phyloP scores from a whole-genome alignment of 2,113 vertebrate genomes.

The Nannospalax galili region DNA sequence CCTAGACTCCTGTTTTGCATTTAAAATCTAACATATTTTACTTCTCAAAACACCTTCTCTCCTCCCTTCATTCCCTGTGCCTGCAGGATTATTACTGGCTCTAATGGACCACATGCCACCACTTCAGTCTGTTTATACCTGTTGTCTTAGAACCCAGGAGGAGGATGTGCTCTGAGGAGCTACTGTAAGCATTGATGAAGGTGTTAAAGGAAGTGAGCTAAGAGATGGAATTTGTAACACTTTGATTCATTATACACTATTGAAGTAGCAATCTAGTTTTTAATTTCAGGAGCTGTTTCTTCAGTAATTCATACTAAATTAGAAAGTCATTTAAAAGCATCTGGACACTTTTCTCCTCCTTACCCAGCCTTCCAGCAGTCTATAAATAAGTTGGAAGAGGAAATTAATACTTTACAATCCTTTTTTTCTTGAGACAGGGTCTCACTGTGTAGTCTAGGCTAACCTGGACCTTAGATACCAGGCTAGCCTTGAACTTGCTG shows the following conservation, averaged over 20 bases:
- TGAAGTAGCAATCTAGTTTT: conserved; percentile 19
- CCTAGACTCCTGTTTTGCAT: background rate
- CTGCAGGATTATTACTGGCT: background rate
- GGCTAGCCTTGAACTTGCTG: background rate
- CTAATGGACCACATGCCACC: background rate
- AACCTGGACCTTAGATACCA: background rate
- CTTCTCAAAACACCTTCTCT: background rate
- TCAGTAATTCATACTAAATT: conserved; percentile 48
- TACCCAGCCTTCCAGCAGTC: background rate
- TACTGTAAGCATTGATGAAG: background rate
- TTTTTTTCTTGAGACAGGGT: background rate
- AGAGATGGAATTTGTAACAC: conserved; percentile 3
- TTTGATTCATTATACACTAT: background rate
- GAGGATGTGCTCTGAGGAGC: background rate
- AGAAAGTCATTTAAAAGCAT: conserved; percentile 21
- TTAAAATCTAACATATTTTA: background rate
- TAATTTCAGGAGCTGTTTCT: conserved; percentile 42
- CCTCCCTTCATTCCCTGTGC: no score
- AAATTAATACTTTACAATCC: background rate
- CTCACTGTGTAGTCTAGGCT: background rate
- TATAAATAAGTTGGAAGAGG: conserved; percentile 16
- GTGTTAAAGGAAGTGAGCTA: conserved; percentile 12
- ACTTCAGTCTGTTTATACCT: background rate
- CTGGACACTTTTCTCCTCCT: background rate
- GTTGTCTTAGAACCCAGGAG: conserved; percentile 12